phyloP scores from a whole-genome alignment of 2,113 vertebrate species.

The Fukomys damarensis region DNA sequence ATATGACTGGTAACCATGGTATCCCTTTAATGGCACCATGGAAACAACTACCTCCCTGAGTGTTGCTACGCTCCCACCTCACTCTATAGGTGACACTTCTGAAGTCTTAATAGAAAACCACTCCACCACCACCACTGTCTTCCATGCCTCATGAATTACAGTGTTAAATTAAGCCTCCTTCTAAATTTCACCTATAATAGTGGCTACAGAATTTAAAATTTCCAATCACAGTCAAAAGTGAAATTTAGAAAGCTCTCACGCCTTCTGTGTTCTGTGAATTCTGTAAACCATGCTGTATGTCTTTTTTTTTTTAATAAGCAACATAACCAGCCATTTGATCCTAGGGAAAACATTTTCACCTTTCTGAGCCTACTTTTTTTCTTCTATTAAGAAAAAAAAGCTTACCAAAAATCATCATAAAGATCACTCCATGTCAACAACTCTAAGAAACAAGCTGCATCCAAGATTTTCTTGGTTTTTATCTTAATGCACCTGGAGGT shows the following conservation, averaged over 20 bases:
- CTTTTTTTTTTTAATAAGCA: background rate
- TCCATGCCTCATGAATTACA: background rate
- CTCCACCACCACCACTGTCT: background rate
- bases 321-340: background rate
- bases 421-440: background rate
- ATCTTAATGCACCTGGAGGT: background rate
- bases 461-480: background rate
- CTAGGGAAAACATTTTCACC: background rate
- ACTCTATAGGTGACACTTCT: background rate
- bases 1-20: constrained; percentile 28
- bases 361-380: background rate
- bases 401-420: constrained; percentile 18
- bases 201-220: background rate
- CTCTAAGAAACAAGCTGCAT: background rate
- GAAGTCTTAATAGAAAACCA: constrained; percentile 28
- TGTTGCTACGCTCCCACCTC: background rate
- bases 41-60: constrained; percentile 31
- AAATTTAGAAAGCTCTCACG: background rate
- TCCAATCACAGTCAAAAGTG: background rate
- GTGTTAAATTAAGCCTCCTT: background rate
- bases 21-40: constrained; percentile 17
- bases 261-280: background rate
- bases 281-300: background rate
- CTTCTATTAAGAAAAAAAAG: background rate
- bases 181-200: background rate